Evolutionary conservation across 1,140 invertebrate genomes (phyloP), one percentile per base, ranked within the genome.

Genomic region (Drosophila rhopaloa): DNA sequence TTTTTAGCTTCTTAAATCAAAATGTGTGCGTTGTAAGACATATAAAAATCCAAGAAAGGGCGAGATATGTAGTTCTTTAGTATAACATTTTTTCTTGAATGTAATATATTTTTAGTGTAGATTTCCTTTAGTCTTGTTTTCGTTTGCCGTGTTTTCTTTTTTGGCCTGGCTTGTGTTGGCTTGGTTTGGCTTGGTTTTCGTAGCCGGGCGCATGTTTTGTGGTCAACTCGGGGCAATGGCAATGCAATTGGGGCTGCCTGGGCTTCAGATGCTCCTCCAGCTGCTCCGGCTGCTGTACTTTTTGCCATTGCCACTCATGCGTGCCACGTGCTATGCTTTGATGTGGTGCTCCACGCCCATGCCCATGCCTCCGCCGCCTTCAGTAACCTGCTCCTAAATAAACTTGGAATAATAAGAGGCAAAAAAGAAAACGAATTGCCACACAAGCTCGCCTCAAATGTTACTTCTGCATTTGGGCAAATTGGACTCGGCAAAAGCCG

Each of bases 241-340:
- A 74, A 61, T 86, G 82, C 82, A 86, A 86, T 88, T 86, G 83
- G 71, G 81, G 59, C 71, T 50, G 70, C 71, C 58, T 32, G 19
- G 62, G 50, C 37, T 70, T 50, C 24, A 48, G 59, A 56, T 60
- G 53, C 56, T 78, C 9, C 65, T 70, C 35, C 27, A 68, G 46
- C 41, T 43, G 29, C 57, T 48, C 14, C 53, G 13, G 47, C 55
- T 75, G 47, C 56, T 88, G 76, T 83, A 76, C 75, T 86, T 86
- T 83, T 86, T 83, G 84, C 80, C 67, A 77, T 74, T 89, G 80
- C 60, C 84, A 88, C 85, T 84, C 84, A 88, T 89, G 84, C 84
- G 84, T 88, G 84, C 80, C 84, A 88, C 84, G 77, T 88, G 84
- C 81, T 65, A 83, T 78, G 76, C 83, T 88, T 88, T 88, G 83